Percentiles rank a stretch among this genome's conserved stretches.
These are phyloP conservation scores for Pachypeltis micranthus DNA, from an alignment of 1,140 invertebrate genomes.

Conservation along the genomic window DNA sequence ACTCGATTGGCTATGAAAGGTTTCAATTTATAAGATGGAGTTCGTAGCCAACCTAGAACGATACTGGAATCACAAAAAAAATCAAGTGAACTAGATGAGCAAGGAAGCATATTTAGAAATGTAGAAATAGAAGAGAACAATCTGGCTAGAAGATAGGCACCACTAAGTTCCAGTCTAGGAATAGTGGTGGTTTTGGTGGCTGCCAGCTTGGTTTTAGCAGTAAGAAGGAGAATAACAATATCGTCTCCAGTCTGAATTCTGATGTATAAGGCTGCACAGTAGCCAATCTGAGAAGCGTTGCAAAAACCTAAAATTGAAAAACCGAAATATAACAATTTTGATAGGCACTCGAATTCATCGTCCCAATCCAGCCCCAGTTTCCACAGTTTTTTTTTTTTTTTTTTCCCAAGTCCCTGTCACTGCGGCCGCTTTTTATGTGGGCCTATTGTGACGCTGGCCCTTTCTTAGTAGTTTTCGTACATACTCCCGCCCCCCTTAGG, in stretches of 20 bases:
- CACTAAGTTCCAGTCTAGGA: constrained; percentile 33
- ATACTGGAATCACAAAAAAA: constrained; percentile 31
- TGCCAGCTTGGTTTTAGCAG: constrained; percentile 34
- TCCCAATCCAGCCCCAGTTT: no score
- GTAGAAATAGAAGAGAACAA: constrained; percentile 15
- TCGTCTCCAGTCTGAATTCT: not conserved
- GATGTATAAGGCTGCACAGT: constrained; percentile 29
- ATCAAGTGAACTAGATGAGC: not conserved
- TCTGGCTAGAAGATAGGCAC: constrained; percentile 28
- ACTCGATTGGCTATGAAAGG: constrained; percentile 25
- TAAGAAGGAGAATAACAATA: constrained; percentile 25
- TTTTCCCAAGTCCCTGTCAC: no score
- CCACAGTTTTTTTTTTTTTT: no score
- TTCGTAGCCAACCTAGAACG: constrained; percentile 27
- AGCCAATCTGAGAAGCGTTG: constrained; percentile 28
- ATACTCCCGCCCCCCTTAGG: no score
- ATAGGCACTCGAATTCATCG: no score
- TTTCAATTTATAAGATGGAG: constrained; percentile 22
- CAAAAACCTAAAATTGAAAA: constrained; percentile 29
- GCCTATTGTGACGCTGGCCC: no score
- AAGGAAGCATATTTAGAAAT: not conserved
- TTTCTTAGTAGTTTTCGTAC: no score
- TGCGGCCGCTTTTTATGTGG: no score
- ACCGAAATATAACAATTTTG: constrained; percentile 18
- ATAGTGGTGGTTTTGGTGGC: constrained; percentile 32